Percentiles rank a stretch among this genome's conserved stretches.
Evolutionary conservation across 2,113 vertebrate species (phyloP).

Genomic region (Nycticryphes semicollaris): DNA sequence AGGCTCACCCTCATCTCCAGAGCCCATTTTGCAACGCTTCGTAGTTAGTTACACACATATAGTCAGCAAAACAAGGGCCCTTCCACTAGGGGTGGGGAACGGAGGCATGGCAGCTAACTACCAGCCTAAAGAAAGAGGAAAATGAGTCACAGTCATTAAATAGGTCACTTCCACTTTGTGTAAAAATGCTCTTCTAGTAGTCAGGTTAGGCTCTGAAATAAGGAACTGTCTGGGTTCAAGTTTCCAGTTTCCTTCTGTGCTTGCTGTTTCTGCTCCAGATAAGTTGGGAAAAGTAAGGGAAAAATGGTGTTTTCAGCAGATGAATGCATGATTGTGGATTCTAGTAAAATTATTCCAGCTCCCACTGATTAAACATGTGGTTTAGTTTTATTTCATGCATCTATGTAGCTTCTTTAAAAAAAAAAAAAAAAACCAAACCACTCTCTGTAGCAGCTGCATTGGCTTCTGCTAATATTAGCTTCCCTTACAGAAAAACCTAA

Average conservation of each 20-base stretch:
- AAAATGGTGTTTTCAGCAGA: not conserved
- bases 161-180: slow-evolving; percentile 22
- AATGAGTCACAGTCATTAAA: slow-evolving; percentile 32
- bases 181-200: not conserved
- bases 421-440: not conserved
- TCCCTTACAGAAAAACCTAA: not conserved
- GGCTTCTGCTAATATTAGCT: slow-evolving; percentile 21
- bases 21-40: not conserved
- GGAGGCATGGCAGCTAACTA: not conserved
- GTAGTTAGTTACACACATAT: not conserved
- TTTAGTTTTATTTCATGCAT: not conserved
- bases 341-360: not conserved
- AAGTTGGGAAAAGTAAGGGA: not conserved
- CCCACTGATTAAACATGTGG: not conserved
- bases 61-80: not conserved
- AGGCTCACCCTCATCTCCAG: not conserved
- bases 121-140: not conserved
- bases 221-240: not conserved
- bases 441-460: not conserved
- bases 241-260: not conserved
- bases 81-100: not conserved
- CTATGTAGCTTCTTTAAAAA: not conserved
- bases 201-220: not conserved
- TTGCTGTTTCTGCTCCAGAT: not conserved
- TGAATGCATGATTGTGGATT: not conserved